These are phyloP conservation scores for Ciconia nigra DNA, from an alignment of 2,797 vertebrate genomes.

Conservation along the genomic window DNA sequence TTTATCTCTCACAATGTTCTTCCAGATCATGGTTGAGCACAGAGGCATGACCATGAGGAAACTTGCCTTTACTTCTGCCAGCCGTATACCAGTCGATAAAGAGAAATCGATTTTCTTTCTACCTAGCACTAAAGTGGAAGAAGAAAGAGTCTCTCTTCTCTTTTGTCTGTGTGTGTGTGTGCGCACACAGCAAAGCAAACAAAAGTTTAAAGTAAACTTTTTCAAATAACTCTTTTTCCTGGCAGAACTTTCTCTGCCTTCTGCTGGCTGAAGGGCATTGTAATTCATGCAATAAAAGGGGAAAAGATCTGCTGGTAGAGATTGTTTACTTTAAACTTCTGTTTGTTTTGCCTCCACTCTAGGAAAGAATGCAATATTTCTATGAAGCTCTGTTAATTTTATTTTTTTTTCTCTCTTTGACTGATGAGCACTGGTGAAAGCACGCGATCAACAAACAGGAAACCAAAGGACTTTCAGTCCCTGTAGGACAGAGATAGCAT, in stretches of 20 bases:
- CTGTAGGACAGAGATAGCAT: background rate
- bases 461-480: background rate
- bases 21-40: background rate
- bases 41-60: conserved; percentile 3
- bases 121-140: background rate
- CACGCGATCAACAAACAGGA: background rate
- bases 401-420: background rate
- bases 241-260: conserved; percentile 48
- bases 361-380: conserved; percentile 39
- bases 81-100: background rate
- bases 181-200: background rate
- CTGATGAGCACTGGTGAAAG: background rate
- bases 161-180: background rate
- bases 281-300: conserved; percentile 40
- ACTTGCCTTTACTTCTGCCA: background rate
- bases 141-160: background rate
- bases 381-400: background rate
- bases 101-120: conserved; percentile 35
- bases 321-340: conserved; percentile 50
- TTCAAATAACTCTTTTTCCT: conserved; percentile 40
- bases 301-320: conserved; percentile 21
- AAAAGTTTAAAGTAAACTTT: conserved; percentile 30
- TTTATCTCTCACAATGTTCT: background rate
- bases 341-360: conserved; percentile 56
- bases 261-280: conserved; percentile 55